These are phyloP conservation scores for Ectropis crepuscularia DNA, from an alignment of 2,888 invertebrate species.

Conservation along the genomic window DNA sequence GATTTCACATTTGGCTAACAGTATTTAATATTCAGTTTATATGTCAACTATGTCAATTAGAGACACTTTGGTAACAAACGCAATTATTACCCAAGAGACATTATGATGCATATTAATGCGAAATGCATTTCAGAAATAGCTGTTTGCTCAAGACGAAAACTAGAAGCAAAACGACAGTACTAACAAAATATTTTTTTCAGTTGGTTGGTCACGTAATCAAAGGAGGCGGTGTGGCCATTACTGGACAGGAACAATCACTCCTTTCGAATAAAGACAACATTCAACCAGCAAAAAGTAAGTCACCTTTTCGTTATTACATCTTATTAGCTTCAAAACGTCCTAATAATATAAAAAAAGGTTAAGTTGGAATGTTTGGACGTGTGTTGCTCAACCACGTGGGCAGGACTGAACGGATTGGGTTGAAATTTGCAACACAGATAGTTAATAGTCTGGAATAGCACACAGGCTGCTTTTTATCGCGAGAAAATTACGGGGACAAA, in stretches of 20 bases:
- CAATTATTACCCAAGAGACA: too few species aligned
- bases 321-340: too few species aligned
- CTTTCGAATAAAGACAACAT: conserved; percentile 64
- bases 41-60: not conserved
- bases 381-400: too few species aligned
- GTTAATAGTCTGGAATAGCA: too few species aligned
- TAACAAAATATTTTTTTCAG: conserved; percentile 70
- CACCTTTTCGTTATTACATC: too few species aligned
- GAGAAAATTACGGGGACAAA: too few species aligned
- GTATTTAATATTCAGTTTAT: not conserved
- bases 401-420: too few species aligned
- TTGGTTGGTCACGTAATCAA: conserved; percentile 91
- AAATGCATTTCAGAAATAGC: not conserved
- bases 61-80: too few species aligned
- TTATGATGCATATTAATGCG: not conserved
- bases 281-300: conserved; percentile 66
- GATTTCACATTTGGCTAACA: not conserved
- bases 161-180: not conserved
- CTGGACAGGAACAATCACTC: conserved; percentile 89
- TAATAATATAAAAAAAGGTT: too few species aligned
- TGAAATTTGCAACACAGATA: too few species aligned
- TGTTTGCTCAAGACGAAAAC: not conserved
- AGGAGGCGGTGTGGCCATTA: conserved; percentile 89
- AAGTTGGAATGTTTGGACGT: too few species aligned
- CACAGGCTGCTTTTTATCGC: too few species aligned